Evolutionary conservation across 2,888 invertebrate species (phyloP), one percentile per base, ranked within the genome.

Genomic region (Leistus spinibarbis): DNA sequence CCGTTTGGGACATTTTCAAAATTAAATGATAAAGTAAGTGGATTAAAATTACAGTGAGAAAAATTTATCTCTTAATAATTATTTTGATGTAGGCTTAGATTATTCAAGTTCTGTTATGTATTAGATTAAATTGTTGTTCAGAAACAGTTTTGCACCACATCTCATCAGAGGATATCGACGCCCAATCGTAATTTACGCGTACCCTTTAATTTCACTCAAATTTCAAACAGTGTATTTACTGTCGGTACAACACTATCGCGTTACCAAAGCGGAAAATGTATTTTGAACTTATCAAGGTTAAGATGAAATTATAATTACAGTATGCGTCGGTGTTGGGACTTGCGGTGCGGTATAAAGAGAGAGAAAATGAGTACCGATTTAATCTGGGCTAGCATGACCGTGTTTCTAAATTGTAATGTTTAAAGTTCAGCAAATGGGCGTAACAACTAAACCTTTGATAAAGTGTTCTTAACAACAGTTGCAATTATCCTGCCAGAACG

Each of bases 331-430:
- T 40, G 40, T 40, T 40, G 40, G 13, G 40, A 40, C 5, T 2
- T 5, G 40, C 13, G 7, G 5, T 5, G 40, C 13, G 7, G 40
- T 40, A 40, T 7, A 13, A 40, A 40, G 40, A 40, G 13, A 40
- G 40, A 7, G 40, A 40, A 40, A 40, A 40, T 40, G 40, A 40
- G 40, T 40, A 13, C 16, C 73, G 75, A 75, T 75, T 63, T 75
- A 75, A 75, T 75, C 75, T 69, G n/a, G 57, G 57, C 62, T 68
- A 56, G 69, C 68, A 75, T 69, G 75, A 75, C 63, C 75, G 75
- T 75, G 75, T 64, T 75, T 75, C 75, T 75, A 75, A 75, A 75
- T 75, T 75, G 75, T 75, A 75, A 75, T 75, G 75, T 75, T 69
- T 68, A 75, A 75, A 75, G 75, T 75, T 75, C 75, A 75, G 75